A percentile compares a stretch with the other conserved stretches of the same genome.
phyloP scores from a whole-genome alignment of 2,113 vertebrate genomes.

The Spea bombifrons region DNA sequence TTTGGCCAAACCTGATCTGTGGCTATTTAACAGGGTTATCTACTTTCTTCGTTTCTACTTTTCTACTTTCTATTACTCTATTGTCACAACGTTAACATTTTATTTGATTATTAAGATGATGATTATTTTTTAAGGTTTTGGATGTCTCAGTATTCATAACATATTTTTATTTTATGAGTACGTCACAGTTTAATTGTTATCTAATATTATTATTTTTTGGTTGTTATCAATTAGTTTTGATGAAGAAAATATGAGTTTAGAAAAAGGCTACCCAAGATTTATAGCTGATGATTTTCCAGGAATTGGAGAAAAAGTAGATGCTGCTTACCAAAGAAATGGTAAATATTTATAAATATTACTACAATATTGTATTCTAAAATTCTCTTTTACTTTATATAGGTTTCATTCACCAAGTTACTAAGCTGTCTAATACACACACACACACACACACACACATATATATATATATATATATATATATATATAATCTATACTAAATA shows the following conservation, averaged over 20 bases:
- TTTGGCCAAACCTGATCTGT: too few relatives aligned
- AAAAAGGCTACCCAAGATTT: constrained; percentile 73
- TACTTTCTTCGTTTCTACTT: too few relatives aligned
- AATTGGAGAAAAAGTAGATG: constrained; percentile 84
- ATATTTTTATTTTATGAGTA: neutral
- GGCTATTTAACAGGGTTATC: too few relatives aligned
- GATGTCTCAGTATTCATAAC: neutral
- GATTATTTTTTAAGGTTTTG: neutral
- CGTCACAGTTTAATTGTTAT: neutral
- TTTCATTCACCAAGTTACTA: too few relatives aligned
- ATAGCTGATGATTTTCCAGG: constrained; percentile 84
- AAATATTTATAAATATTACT: constrained; percentile 29
- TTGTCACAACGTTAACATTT: neutral
- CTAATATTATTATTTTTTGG: neutral
- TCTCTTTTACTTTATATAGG: too few relatives aligned
- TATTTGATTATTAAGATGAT: neutral
- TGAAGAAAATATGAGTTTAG: constrained; percentile 73
- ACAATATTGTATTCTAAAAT: too few relatives aligned
- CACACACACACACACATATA: too few relatives aligned
- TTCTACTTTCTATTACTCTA: neutral
- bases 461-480: too few relatives aligned
- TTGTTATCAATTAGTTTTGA: constrained; percentile 70
- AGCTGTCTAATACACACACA: too few relatives aligned
- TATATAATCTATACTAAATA: too few relatives aligned
- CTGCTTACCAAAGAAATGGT: constrained; percentile 81